These are phyloP conservation scores for Tychaedon coryphoeus DNA, from an alignment of 2,113 vertebrate species.

Conservation along the genomic window DNA sequence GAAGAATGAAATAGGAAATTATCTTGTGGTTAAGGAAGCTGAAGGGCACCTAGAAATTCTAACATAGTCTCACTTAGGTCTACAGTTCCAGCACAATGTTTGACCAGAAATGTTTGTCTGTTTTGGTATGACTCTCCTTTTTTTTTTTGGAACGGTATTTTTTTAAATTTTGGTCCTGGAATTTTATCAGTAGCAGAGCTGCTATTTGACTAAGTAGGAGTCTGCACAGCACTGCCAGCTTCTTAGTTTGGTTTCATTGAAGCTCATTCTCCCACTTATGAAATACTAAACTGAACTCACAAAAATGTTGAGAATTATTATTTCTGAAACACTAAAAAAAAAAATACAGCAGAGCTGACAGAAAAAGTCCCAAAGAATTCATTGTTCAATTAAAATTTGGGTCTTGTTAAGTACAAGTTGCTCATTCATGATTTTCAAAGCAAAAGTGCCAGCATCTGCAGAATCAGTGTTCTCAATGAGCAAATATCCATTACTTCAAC, in stretches of 20 bases:
- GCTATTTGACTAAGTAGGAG: not conserved
- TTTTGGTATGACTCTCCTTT: not conserved
- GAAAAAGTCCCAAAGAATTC: not conserved
- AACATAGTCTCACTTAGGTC: not conserved
- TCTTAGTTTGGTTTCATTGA: not conserved
- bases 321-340: not conserved
- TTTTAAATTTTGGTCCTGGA: not conserved
- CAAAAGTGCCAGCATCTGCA: constrained; percentile 1
- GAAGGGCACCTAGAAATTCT: not conserved
- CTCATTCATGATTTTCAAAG: constrained; percentile 31
- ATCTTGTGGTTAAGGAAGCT: not conserved
- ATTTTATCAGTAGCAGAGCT: not conserved
- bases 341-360: not conserved
- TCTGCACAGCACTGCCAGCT: not conserved
- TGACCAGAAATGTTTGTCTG: not conserved
- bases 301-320: not conserved
- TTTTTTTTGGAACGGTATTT: rapidly evolving
- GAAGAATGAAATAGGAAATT: not conserved
- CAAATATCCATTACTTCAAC: constrained; percentile 25
- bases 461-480: not conserved
- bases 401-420: not conserved
- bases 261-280: not conserved
- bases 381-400: constrained; percentile 29
- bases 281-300: not conserved
- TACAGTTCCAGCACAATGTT: not conserved